Percentiles rank a stretch among this genome's conserved stretches.
phyloP scores from a whole-genome alignment of 2,888 invertebrate genomes.

The Macrosoma leucophasiata region DNA sequence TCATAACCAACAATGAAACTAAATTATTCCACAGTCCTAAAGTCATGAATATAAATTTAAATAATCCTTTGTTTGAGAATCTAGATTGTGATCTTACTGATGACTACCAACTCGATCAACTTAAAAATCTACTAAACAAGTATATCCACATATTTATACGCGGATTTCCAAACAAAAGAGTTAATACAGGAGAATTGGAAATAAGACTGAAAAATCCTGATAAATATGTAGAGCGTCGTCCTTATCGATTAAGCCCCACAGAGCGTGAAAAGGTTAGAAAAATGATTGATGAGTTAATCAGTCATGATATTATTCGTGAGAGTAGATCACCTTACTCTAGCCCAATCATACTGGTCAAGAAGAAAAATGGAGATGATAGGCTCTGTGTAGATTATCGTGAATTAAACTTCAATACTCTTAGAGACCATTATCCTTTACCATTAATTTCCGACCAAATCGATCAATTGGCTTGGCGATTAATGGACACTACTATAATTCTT shows the following conservation, averaged over 20 bases:
- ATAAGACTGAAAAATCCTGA: conserved; percentile 7
- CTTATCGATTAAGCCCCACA: conserved; percentile 10
- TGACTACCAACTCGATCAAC: background rate
- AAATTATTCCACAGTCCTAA: no score
- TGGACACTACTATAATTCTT: background rate
- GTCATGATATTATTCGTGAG: conserved; percentile 9
- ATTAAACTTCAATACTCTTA: conserved; percentile 23
- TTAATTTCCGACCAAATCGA: conserved; percentile 10
- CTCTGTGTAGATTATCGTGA: conserved; percentile 29
- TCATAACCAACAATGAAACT: background rate
- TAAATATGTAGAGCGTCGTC: conserved; percentile 14
- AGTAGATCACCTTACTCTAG: conserved; percentile 25
- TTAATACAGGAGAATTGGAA: conserved; percentile 7
- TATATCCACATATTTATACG: conserved; percentile 3
- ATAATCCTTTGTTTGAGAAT: no score
- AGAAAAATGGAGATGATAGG: conserved; percentile 30
- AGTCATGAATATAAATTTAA: no score
- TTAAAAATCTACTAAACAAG: background rate
- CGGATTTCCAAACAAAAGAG: conserved; percentile 3
- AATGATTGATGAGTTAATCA: background rate
- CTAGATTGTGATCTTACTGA: conserved; percentile 2
- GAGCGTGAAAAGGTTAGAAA: conserved; percentile 11
- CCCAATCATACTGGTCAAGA: conserved; percentile 28
- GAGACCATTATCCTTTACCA: conserved; percentile 25
- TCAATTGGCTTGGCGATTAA: conserved; percentile 3